Percentiles rank a stretch among this genome's conserved stretches.
Conservation (phyloP, 1,140 invertebrate genomes). For the Panagrolaimus sp. region DNA sequence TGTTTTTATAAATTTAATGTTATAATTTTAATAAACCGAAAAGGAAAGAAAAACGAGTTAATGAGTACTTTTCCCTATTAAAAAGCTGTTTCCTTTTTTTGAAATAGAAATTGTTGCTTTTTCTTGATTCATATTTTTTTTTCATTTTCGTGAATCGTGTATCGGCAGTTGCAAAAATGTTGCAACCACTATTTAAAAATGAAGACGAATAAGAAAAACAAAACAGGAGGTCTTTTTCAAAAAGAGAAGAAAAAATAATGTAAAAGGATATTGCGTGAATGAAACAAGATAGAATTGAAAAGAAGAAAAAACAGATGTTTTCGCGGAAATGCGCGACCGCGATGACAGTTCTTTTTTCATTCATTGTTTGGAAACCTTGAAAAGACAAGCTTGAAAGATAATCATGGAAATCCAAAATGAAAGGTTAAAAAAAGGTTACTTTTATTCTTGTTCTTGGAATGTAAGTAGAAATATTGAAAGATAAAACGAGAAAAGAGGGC, state of each 20-base stretch:
- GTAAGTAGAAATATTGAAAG: not conserved
- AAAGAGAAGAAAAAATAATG: not conserved
- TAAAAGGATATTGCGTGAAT: not conserved
- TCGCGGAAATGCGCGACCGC: not conserved
- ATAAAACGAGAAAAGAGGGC: conserved; percentile 1
- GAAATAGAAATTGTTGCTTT: not conserved
- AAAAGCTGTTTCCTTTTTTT: not conserved
- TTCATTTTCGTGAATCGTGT: not conserved
- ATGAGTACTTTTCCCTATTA: not conserved
- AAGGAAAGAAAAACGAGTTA: not conserved
- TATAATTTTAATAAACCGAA: not conserved
- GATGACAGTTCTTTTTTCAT: not conserved
- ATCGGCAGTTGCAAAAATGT: not conserved
- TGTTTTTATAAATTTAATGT: not conserved
- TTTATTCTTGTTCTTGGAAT: not conserved
- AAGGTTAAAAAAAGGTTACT: not conserved
- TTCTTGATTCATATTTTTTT: too few relatives aligned
- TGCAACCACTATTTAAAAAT: not conserved
- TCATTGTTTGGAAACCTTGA: conserved; percentile 2
- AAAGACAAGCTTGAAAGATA: not conserved
- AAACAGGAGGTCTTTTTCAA: not conserved
- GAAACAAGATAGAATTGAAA: not conserved
- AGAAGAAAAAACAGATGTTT: conserved; percentile 18
- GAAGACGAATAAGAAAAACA: not conserved
- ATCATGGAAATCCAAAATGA: not conserved